Percentiles rank a stretch among this genome's conserved stretches.
Evolutionary conservation across 2,888 invertebrate species (phyloP).

Genomic region (Nemotelus nigrinus): DNA sequence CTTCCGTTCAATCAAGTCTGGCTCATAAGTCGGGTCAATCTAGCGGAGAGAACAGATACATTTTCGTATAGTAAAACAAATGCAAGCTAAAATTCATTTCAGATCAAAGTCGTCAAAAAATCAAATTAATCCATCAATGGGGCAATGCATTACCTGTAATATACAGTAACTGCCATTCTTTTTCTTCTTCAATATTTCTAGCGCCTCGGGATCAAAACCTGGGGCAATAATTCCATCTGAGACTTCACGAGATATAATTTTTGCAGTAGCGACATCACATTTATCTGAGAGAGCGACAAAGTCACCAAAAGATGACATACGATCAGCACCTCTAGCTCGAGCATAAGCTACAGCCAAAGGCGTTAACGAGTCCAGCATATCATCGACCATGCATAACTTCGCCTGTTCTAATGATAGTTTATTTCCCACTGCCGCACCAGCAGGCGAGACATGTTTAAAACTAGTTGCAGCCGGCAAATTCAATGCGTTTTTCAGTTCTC

Average conservation of each 20-base stretch:
- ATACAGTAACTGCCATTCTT: conserved; percentile 94
- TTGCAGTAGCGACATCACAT: conserved; percentile 91
- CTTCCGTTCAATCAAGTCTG: conserved; percentile 82
- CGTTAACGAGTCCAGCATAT: conserved; percentile 76
- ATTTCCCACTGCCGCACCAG: conserved; percentile 92
- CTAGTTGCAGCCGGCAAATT: conserved; percentile 92
- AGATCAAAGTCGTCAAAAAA: background rate
- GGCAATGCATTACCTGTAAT: conserved; percentile 69
- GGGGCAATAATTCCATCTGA: conserved; percentile 99
- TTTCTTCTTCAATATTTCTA: conserved; percentile 90
- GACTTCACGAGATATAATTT: conserved; percentile 91
- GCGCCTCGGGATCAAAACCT: conserved; percentile 83
- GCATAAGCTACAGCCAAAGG: conserved; percentile 93
- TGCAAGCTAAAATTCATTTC: background rate
- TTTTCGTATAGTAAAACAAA: background rate
- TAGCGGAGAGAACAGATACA: conserved; percentile 59
- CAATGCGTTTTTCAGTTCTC: conserved; percentile 82
- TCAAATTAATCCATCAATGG: background rate
- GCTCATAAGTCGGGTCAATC: conserved; percentile 90
- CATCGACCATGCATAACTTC: conserved; percentile 92
- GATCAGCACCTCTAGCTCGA: conserved; percentile 94
- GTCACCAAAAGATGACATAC: conserved; percentile 99
- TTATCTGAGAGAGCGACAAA: conserved; percentile 92
- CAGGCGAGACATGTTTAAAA: conserved; percentile 98
- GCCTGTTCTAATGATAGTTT: conserved; percentile 82